phyloP scores from a whole-genome alignment of 1,140 invertebrate species.

The Megalopta genalis region DNA sequence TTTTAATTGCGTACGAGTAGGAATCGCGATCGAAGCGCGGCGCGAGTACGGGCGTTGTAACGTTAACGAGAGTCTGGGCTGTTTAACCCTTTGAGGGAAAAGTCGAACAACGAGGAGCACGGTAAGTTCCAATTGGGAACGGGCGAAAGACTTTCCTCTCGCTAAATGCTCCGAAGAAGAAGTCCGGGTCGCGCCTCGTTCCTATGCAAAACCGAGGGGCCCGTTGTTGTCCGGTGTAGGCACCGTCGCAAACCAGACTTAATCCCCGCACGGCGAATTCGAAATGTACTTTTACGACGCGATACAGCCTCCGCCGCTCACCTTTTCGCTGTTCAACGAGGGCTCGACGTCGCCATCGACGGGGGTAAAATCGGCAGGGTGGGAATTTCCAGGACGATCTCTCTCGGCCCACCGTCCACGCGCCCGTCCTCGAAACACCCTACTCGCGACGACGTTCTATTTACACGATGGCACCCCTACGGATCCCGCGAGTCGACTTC shows the following conservation, averaged over 20 bases:
- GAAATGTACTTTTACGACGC: constrained; percentile 38
- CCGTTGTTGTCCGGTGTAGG: constrained; percentile 26
- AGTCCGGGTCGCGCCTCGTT: constrained; percentile 17
- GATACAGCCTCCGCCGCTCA: neutral
- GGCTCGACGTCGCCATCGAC: constrained; percentile 32
- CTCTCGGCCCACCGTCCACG: neutral
- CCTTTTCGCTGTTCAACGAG: constrained; percentile 22
- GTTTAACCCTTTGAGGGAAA: constrained; percentile 32
- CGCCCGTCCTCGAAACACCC: neutral
- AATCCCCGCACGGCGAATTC: constrained; percentile 23
- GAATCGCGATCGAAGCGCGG: constrained; percentile 31
- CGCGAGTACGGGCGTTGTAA: neutral
- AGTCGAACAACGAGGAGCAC: constrained; percentile 22
- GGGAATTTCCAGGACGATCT: constrained; percentile 35
- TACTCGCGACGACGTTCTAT: constrained; percentile 22
- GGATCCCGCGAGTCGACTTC: too few species aligned
- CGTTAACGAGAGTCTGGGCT: constrained; percentile 21
- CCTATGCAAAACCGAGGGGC: constrained; percentile 34
- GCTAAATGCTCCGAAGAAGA: constrained; percentile 8
- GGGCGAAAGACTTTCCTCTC: constrained; percentile 16
- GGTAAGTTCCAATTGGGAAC: constrained; percentile 28
- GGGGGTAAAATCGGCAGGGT: neutral
- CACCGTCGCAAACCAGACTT: constrained; percentile 18
- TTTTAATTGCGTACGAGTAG: constrained; percentile 39
- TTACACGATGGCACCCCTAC: too few species aligned